These are phyloP conservation scores for Pollachius pollachius DNA, from an alignment of 2,113 vertebrate species.

Conservation along the genomic window DNA sequence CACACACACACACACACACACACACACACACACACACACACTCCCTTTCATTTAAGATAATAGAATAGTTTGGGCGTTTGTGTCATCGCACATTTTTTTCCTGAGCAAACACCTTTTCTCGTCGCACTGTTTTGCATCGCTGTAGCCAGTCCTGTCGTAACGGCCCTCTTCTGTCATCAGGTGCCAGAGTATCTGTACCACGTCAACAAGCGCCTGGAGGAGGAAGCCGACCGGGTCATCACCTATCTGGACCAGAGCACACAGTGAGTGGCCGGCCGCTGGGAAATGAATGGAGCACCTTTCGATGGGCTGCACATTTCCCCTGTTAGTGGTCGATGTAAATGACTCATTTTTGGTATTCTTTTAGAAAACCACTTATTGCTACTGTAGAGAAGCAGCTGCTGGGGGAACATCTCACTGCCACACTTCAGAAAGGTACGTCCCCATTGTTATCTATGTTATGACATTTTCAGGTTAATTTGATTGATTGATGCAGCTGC, in stretches of 20 bases:
- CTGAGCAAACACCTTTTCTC: too few relatives aligned
- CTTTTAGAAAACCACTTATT: constrained; percentile 91
- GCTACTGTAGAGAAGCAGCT: constrained; percentile 97
- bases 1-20: too few relatives aligned
- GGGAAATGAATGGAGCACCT: too few relatives aligned
- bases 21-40: too few relatives aligned
- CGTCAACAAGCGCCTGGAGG: constrained; percentile 96
- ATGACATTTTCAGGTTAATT: neutral
- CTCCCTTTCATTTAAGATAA: too few relatives aligned
- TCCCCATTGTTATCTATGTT: constrained; percentile 13
- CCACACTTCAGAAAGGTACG: constrained; percentile 97
- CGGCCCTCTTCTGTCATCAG: constrained; percentile 65
- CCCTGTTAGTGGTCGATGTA: neutral
- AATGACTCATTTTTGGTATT: constrained; percentile 20
- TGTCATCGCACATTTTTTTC: too few relatives aligned
- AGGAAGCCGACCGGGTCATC: constrained; percentile 97
- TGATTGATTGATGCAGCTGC: neutral
- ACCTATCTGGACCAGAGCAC: constrained; percentile 99
- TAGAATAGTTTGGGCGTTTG: too few relatives aligned
- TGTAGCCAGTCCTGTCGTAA: too few relatives aligned
- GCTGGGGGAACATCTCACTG: constrained; percentile 96
- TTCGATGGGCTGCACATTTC: neutral
- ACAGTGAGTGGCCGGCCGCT: constrained; percentile 80
- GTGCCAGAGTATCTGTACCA: constrained; percentile 98
- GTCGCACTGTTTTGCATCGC: too few relatives aligned